These are phyloP conservation scores for Drosophila trichaetosa DNA, from an alignment of 2,888 invertebrate genomes.

Conservation along the genomic window DNA sequence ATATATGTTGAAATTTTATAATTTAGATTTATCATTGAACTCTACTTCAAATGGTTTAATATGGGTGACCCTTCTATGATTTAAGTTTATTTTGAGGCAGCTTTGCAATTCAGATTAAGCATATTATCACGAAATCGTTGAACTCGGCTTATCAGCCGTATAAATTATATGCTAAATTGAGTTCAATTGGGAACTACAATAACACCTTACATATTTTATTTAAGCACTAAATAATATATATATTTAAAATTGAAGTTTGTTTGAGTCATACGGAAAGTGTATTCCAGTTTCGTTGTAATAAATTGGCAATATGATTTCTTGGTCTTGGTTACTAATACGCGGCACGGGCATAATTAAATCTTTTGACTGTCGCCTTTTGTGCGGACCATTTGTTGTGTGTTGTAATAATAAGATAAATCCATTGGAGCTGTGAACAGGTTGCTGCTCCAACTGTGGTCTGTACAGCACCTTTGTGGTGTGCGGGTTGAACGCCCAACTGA, in stretches of 20 bases:
- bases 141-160: neutral
- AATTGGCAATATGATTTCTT: constrained; percentile 6
- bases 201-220: neutral
- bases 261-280: constrained; percentile 9
- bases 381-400: constrained; percentile 56
- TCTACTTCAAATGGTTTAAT: neutral
- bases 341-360: constrained; percentile 75
- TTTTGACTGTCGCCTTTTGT: constrained; percentile 66
- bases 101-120: neutral
- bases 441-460: constrained; percentile 44
- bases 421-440: constrained; percentile 69
- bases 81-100: neutral
- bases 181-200: neutral
- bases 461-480: constrained; percentile 57
- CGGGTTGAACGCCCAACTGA: constrained; percentile 77
- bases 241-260: neutral
- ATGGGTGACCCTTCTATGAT: neutral
- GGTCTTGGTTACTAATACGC: constrained; percentile 65
- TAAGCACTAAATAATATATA: neutral
- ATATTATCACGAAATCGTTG: neutral
- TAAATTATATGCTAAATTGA: neutral
- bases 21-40: neutral
- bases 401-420: constrained; percentile 78
- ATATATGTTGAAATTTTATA: neutral
- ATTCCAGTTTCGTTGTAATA: constrained; percentile 15